These are phyloP conservation scores for Rhinophrynus dorsalis DNA, from an alignment of 2,797 vertebrate species.

Conservation along the genomic window DNA sequence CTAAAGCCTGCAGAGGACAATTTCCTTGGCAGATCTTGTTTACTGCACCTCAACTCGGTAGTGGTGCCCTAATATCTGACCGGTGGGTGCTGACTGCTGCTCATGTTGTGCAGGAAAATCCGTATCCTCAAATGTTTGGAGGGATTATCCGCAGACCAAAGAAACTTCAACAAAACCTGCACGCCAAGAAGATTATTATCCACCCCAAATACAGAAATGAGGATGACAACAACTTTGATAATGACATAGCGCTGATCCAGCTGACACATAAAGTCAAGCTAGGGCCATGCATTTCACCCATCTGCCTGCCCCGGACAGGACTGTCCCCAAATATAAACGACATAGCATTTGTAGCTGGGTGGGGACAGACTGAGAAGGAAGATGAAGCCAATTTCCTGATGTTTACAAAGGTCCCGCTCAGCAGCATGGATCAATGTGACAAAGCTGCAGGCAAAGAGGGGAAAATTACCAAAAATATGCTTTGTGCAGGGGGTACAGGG, in stretches of 20 bases:
- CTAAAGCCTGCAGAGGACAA: slow-evolving; percentile 53
- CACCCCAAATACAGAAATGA: slow-evolving; percentile 64
- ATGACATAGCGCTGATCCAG: slow-evolving; percentile 86
- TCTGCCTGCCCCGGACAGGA: slow-evolving; percentile 77
- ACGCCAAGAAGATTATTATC: slow-evolving; percentile 65
- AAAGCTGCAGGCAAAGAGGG: slow-evolving; percentile 4
- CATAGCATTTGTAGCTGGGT: slow-evolving; percentile 82
- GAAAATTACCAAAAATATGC: slow-evolving; percentile 83
- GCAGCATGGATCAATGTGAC: slow-evolving; percentile 57
- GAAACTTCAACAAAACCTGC: slow-evolving; percentile 19
- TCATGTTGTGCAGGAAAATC: slow-evolving; percentile 69
- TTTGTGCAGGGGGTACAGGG: slow-evolving; percentile 76
- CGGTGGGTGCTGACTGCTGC: slow-evolving; percentile 90
- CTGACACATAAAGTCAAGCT: slow-evolving; percentile 72
- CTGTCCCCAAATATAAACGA: slow-evolving; percentile 18
- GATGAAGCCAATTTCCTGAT: background rate
- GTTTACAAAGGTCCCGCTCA: slow-evolving; percentile 61
- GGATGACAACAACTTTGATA: slow-evolving; percentile 62
- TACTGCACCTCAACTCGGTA: slow-evolving; percentile 49
- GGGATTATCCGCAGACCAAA: slow-evolving; percentile 45
- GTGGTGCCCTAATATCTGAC: slow-evolving; percentile 82
- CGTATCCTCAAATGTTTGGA: slow-evolving; percentile 54
- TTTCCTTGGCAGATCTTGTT: slow-evolving; percentile 87
- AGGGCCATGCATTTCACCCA: slow-evolving; percentile 70
- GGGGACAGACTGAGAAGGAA: slow-evolving; percentile 57